phyloP scores from a whole-genome alignment of 2,113 vertebrate genomes.

The Cercopithecus mona region DNA sequence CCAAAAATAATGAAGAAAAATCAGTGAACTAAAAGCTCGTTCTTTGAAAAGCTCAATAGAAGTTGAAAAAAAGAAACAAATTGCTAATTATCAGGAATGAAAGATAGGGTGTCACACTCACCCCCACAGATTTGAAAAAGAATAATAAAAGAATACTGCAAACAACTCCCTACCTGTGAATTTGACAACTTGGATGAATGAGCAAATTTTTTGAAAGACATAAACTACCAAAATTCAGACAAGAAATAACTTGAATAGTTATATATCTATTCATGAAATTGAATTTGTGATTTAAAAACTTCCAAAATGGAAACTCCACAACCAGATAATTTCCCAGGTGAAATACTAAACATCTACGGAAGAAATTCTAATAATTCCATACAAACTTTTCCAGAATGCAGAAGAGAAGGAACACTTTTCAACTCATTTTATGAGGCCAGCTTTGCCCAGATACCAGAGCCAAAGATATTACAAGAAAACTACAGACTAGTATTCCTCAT shows the following conservation, averaged over 20 bases:
- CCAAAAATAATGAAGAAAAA: not conserved
- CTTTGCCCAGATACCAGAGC: not conserved
- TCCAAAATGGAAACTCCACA: not conserved
- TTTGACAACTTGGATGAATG: not conserved
- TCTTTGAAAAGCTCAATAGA: not conserved
- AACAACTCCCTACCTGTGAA: not conserved
- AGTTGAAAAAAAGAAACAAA: not conserved
- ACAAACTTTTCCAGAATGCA: not conserved
- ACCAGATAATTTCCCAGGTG: not conserved
- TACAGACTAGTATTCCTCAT: not conserved
- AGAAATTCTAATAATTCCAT: not conserved
- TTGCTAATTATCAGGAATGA: not conserved
- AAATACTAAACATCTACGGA: not conserved
- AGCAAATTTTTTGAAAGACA: not conserved
- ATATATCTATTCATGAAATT: not conserved
- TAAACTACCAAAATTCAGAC: not conserved
- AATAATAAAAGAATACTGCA: not conserved
- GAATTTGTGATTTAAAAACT: not conserved
- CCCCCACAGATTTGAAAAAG: not conserved
- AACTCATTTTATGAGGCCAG: not conserved
- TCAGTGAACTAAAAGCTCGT: not conserved
- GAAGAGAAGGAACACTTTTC: not conserved
- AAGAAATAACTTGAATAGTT: not conserved
- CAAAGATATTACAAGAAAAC: not conserved
- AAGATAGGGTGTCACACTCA: not conserved